Percentiles rank a stretch among this genome's conserved stretches.
Evolutionary conservation across 2,797 vertebrate species (phyloP).

Genomic region (Cercopithecus mitis): DNA sequence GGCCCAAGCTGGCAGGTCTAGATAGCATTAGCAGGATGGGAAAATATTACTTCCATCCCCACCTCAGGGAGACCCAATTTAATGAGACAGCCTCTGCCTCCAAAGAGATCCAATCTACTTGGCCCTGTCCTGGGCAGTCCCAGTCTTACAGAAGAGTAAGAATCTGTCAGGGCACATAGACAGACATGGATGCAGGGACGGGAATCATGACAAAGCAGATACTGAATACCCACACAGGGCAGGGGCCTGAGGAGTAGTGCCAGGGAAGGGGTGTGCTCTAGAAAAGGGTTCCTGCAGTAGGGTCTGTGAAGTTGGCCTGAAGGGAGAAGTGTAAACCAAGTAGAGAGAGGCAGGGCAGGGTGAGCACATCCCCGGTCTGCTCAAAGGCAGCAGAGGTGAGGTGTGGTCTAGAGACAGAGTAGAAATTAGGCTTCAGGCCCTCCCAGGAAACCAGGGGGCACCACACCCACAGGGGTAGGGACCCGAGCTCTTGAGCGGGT

Average conservation of each 20-base stretch:
- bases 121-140: not conserved
- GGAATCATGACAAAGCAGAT: not conserved
- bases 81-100: not conserved
- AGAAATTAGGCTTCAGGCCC: not conserved
- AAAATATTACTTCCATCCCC: not conserved
- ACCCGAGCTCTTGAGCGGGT: too few relatives aligned
- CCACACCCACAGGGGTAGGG: not conserved
- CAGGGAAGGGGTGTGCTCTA: not conserved
- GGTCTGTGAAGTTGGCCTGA: not conserved
- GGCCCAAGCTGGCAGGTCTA: not conserved
- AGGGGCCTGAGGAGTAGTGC: not conserved
- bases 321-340: not conserved
- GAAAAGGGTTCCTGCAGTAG: not conserved
- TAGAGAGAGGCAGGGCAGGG: not conserved
- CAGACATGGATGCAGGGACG: not conserved
- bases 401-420: not conserved
- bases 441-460: not conserved
- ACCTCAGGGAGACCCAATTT: not conserved
- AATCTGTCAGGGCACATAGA: not conserved
- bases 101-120: not conserved
- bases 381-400: not conserved
- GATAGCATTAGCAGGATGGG: not conserved
- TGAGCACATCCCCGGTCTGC: accelerated
- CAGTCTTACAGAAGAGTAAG: not conserved
- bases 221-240: accelerated